Evolutionary conservation across 2,113 vertebrate species (phyloP), one percentile per base, ranked within the genome.

Genomic region (Callionymus lyra): DNA sequence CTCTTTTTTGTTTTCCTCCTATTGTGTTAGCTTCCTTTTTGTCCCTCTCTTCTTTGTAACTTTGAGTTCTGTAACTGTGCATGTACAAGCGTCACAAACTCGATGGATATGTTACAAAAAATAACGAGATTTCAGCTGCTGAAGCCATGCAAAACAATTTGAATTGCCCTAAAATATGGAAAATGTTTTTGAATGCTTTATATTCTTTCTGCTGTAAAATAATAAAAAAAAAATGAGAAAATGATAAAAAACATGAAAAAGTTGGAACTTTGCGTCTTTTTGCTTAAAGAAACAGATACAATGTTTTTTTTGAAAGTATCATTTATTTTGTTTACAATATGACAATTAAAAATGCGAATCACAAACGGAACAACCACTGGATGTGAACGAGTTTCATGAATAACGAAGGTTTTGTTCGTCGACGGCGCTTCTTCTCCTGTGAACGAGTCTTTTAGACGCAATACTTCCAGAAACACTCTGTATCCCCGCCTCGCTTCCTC

Each of bases 141-240:
- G 92, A 95, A 97, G 95, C 90, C 93, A 98, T 97, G 92, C 92
- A 94, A 98, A 97, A 96, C 90, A 87, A 97, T 98, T 98, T 95
- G 94, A 98, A 98, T 93, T 97, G 93, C 94, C 94, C 95, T 97
- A 93, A 96, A 98, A 92, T 94, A 96, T 93, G 91, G 89, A 97
- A 95, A 90, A 97, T 97, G 95, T 98, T 98, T 98, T 98, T 98
- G 95, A 97, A 98, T 98, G 95, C 95, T 98, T 98, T 98, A 93
- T 97, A 98, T 98, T 97, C 94, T 96, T 95, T 97, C 93, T 98
- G 95, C 95, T 98, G 95, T 98, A 98, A 97, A 98, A 97, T 98
- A 98, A 87, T 86, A 86, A 86, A 96, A 98, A 92, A 90, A 80
- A 97, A 91, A 90, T 75, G 64, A 77, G 79, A 81, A 86, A 86